Conservation (phyloP, 1,140 invertebrate species). For the Contarinia nasturtii region DNA sequence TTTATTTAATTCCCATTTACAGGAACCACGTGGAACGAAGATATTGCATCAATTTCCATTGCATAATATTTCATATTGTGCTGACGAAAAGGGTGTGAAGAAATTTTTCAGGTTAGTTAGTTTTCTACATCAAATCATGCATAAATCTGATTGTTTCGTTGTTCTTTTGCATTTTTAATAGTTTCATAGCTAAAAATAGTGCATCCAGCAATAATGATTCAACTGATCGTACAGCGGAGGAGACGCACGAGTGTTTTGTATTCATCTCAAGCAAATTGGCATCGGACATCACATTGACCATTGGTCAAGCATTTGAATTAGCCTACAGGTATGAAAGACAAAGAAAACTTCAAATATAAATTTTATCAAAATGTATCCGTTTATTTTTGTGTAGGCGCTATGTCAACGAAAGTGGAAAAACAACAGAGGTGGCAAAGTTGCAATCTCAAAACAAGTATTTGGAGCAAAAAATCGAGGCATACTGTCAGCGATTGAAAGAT, state of each 20-base stretch:
- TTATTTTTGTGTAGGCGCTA: conserved; percentile 23
- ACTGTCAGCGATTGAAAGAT: conserved; percentile 29
- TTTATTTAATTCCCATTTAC: conserved; percentile 11
- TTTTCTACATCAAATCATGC: neutral
- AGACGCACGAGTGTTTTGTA: conserved; percentile 86
- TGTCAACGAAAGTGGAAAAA: conserved; percentile 26
- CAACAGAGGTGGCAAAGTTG: conserved; percentile 31
- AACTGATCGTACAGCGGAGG: conserved; percentile 23
- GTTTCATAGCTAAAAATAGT: conserved; percentile 78
- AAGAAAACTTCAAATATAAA: neutral
- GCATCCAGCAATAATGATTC: conserved; percentile 5
- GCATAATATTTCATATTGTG: conserved; percentile 95
- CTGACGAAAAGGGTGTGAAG: conserved; percentile 93
- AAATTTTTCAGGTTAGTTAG: conserved; percentile 57
- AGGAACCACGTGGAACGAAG: conserved; percentile 42
- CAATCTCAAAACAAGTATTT: conserved; percentile 30
- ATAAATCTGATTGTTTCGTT: neutral
- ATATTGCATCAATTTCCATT: conserved; percentile 88
- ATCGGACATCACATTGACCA: conserved; percentile 90
- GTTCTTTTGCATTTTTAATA: conserved; percentile 12
- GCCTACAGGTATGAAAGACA: conserved; percentile 51
- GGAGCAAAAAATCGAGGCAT: conserved; percentile 28
- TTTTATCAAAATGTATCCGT: neutral
- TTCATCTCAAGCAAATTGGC: conserved; percentile 92
- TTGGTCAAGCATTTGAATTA: conserved; percentile 92